Evolutionary conservation across 2,113 vertebrate genomes (phyloP).

Genomic region (Pachycephala philippinensis): DNA sequence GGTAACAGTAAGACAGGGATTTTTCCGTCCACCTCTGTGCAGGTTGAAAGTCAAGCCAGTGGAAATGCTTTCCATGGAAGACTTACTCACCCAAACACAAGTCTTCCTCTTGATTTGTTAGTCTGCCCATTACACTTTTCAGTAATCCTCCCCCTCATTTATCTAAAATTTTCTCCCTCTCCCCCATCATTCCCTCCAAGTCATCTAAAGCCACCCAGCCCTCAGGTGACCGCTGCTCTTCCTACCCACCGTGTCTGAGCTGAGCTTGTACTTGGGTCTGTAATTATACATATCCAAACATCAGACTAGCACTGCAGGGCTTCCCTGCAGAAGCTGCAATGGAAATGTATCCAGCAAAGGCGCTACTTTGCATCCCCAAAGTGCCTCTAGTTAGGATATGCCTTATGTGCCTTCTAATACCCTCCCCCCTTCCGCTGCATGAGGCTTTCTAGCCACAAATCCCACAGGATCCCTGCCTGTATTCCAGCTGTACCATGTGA

Average conservation of each 20-base stretch:
- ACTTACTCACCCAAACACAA: background rate
- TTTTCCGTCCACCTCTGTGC: background rate
- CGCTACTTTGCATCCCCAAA: background rate
- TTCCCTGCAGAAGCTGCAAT: background rate
- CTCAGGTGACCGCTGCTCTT: background rate
- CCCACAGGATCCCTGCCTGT: background rate
- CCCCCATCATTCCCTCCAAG: background rate
- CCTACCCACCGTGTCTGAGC: background rate
- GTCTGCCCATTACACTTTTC: background rate
- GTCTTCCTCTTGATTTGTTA: background rate
- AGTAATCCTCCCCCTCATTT: background rate
- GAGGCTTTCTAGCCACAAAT: background rate
- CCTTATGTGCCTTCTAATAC: background rate
- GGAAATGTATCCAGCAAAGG: background rate
- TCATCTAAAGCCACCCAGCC: background rate
- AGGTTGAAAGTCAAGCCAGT: background rate
- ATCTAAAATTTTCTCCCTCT: background rate
- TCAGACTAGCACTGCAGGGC: background rate
- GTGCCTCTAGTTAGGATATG: background rate
- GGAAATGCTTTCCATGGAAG: background rate
- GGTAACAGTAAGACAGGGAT: background rate
- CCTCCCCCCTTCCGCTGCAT: background rate
- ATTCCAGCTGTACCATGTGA: background rate
- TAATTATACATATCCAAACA: background rate
- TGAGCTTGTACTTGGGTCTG: background rate